These are phyloP conservation scores for Heterodera filipjevi DNA, from an alignment of 2,888 invertebrate species.

Conservation along the genomic window DNA sequence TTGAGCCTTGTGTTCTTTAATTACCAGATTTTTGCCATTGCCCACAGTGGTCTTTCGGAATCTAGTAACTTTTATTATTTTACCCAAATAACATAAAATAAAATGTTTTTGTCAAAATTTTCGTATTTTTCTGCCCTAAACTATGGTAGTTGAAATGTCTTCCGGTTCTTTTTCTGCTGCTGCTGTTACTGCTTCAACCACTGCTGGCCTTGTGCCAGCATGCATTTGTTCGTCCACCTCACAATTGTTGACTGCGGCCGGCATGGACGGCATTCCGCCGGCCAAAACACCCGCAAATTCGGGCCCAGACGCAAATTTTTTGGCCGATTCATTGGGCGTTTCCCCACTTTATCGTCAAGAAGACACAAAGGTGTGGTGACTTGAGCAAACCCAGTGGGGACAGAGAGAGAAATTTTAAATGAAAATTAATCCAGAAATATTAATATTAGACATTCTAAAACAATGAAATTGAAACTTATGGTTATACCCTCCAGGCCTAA, in stretches of 20 bases:
- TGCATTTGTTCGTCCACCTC: conserved; percentile 26
- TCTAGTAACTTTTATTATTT: too few relatives aligned
- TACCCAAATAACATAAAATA: too few relatives aligned
- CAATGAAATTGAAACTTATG: too few relatives aligned
- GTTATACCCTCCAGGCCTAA: too few relatives aligned
- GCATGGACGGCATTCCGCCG: conserved; percentile 17
- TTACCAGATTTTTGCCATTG: too few relatives aligned
- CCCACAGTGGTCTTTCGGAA: too few relatives aligned
- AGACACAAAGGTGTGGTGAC: conserved; percentile 46
- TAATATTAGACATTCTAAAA: too few relatives aligned
- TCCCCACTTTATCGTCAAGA: conserved; percentile 63
- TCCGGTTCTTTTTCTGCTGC: background rate
- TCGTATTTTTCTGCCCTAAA: background rate
- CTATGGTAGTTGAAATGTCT: background rate
- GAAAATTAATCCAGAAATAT: too few relatives aligned
- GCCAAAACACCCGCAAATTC: conserved; percentile 32
- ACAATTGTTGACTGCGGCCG: conserved; percentile 17
- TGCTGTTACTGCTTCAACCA: background rate
- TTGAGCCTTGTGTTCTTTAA: too few relatives aligned
- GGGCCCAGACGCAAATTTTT: conserved; percentile 52
- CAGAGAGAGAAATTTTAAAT: too few relatives aligned
- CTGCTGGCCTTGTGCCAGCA: background rate
- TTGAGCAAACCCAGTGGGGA: too few relatives aligned
- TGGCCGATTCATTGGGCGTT: conserved; percentile 62
- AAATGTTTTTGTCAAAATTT: background rate